These are phyloP conservation scores for Heliothis peltigera DNA, from an alignment of 2,888 invertebrate genomes.

Conservation along the genomic window DNA sequence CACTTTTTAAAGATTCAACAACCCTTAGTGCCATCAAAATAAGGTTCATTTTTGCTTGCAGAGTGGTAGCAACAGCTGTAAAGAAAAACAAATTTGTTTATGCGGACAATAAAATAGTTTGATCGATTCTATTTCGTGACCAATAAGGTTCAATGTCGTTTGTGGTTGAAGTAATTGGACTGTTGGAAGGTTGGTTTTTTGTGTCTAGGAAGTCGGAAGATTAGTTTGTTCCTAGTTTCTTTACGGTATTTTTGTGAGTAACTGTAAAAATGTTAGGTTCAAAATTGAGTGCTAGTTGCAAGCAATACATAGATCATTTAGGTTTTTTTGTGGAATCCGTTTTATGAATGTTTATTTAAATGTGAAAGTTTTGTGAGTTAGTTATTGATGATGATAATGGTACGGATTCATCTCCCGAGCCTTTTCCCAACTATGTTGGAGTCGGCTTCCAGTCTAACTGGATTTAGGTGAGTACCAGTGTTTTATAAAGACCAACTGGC, in stretches of 20 bases:
- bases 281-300: constrained; percentile 6
- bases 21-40: rapidly evolving
- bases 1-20: neutral
- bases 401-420: too few relatives aligned
- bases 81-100: constrained; percentile 9
- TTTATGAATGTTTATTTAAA: too few relatives aligned
- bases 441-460: too few relatives aligned
- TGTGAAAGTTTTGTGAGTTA: too few relatives aligned
- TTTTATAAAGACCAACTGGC: too few relatives aligned
- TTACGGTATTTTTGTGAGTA: constrained; percentile 19
- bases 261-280: constrained; percentile 14
- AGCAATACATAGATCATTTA: neutral
- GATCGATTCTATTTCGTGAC: constrained; percentile 18
- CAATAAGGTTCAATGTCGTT: constrained; percentile 42
- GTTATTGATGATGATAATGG: too few relatives aligned
- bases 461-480: too few relatives aligned
- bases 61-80: constrained; percentile 11
- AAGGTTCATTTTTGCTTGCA: constrained; percentile 31
- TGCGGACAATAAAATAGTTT: constrained; percentile 1
- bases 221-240: constrained; percentile 58
- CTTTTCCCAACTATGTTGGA: too few relatives aligned
- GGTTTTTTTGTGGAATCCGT: too few relatives aligned
- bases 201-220: constrained; percentile 50
- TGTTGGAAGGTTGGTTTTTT: constrained; percentile 36
- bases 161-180: constrained; percentile 12